phyloP scores from a whole-genome alignment of 2,888 invertebrate species.

The Dugesia japonica region DNA sequence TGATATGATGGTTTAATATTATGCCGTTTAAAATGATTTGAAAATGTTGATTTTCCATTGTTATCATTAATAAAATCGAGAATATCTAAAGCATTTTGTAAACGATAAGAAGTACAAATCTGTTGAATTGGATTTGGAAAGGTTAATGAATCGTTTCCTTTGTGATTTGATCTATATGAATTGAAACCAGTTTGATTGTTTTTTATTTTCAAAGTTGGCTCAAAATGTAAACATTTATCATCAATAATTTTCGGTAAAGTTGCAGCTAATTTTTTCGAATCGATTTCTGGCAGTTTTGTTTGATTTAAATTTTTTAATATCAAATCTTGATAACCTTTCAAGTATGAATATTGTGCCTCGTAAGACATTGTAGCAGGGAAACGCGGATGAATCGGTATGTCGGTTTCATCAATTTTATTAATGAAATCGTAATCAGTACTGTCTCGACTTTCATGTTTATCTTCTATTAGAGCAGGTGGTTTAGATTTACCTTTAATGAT shows the following conservation, averaged over 20 bases:
- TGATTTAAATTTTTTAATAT: not conserved
- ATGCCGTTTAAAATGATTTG: not conserved
- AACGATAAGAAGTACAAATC: not conserved
- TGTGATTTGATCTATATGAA: not conserved
- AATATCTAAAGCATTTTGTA: not conserved
- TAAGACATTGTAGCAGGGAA: not conserved
- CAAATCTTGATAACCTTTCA: not conserved
- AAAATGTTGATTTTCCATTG: not conserved
- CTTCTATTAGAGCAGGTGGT: not conserved
- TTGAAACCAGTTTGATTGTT: not conserved
- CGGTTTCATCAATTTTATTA: not conserved
- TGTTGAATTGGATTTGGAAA: not conserved
- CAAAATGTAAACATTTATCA: not conserved
- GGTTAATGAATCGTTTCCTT: not conserved
- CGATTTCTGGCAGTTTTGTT: not conserved
- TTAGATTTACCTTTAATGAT: not conserved
- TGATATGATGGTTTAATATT: not conserved
- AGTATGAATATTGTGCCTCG: not conserved
- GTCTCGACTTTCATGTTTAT: not conserved
- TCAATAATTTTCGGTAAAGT: not conserved
- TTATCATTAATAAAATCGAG: not conserved
- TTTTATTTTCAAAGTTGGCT: not conserved
- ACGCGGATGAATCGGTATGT: not conserved
- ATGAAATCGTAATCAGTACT: not conserved
- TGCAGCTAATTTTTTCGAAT: not conserved